phyloP scores from a whole-genome alignment of 2,113 vertebrate species.

The Panthera tigris region DNA sequence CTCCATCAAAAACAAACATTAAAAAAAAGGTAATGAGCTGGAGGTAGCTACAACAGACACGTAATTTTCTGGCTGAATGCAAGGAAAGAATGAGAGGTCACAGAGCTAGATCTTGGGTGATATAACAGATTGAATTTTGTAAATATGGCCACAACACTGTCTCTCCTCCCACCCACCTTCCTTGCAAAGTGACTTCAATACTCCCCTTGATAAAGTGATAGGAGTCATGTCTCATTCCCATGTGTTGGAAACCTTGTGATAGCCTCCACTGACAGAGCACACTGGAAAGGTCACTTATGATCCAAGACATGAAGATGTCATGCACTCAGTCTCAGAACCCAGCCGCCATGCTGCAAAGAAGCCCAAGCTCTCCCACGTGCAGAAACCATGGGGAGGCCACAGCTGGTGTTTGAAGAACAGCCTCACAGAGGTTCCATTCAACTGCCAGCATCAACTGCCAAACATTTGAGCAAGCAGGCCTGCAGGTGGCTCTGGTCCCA shows the following conservation, averaged over 20 bases:
- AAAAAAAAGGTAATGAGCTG: not conserved
- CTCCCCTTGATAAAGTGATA: not conserved
- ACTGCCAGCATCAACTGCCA: not conserved
- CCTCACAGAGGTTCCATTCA: not conserved
- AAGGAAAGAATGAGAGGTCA: not conserved
- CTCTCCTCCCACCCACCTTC: no score
- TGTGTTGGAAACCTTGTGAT: not conserved
- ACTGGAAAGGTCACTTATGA: not conserved
- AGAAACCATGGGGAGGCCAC: not conserved
- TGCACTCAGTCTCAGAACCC: not conserved
- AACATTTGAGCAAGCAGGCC: fast-evolving
- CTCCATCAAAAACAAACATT: no score
- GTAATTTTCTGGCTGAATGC: not conserved
- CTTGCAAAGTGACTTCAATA: not conserved
- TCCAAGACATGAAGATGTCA: not conserved
- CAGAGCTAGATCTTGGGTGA: not conserved
- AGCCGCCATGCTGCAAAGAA: not conserved
- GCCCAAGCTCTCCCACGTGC: fast-evolving
- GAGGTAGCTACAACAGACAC: not conserved
- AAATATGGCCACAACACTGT: not conserved
- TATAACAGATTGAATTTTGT: not conserved
- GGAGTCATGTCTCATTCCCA: not conserved
- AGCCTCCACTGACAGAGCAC: not conserved
- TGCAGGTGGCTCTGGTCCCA: no score
- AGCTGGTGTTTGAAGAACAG: no score